Conservation (phyloP, 1,140 invertebrate species). For the Teleopsis dalmanni region DNA sequence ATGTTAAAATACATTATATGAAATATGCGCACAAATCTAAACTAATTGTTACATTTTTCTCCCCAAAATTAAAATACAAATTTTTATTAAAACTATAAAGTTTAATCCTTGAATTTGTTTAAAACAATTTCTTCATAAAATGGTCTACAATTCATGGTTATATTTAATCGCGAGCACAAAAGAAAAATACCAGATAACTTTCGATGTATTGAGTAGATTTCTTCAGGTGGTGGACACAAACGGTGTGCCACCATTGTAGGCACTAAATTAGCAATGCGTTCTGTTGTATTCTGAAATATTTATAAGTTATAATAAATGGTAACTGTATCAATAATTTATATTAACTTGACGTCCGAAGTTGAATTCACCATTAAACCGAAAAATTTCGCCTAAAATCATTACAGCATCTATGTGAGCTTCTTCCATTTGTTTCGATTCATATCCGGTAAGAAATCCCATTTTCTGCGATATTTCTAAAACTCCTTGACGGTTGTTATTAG, state of each 20-base stretch:
- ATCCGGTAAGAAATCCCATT: slow-evolving; percentile 95
- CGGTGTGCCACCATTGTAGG: slow-evolving; percentile 92
- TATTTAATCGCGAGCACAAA: slow-evolving; percentile 83
- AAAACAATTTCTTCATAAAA: slow-evolving; percentile 77
- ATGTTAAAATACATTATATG: too few species aligned
- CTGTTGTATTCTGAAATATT: slow-evolving; percentile 29
- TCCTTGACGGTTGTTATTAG: slow-evolving; percentile 65
- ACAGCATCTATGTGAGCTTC: slow-evolving; percentile 91
- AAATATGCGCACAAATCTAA: too few species aligned
- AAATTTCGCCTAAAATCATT: slow-evolving; percentile 92
- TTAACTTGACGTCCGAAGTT: slow-evolving; percentile 76
- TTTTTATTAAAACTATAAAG: too few species aligned
- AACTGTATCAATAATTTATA: slow-evolving; percentile 20
- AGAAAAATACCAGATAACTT: slow-evolving; percentile 97
- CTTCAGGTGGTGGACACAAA: slow-evolving; percentile 94
- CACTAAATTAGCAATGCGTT: slow-evolving; percentile 55
- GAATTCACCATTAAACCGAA: slow-evolving; percentile 67
- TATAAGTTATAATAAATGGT: slow-evolving; percentile 1
- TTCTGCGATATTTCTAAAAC: slow-evolving; percentile 76
- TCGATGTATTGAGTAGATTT: slow-evolving; percentile 96
- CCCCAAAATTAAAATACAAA: too few species aligned
- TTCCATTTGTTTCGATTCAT: slow-evolving; percentile 96
- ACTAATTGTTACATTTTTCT: too few species aligned
- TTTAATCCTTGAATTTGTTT: slow-evolving; percentile 33
- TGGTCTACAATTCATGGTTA: slow-evolving; percentile 75